Conservation (phyloP, 2,888 invertebrate genomes). For the Aphidius colemani region DNA sequence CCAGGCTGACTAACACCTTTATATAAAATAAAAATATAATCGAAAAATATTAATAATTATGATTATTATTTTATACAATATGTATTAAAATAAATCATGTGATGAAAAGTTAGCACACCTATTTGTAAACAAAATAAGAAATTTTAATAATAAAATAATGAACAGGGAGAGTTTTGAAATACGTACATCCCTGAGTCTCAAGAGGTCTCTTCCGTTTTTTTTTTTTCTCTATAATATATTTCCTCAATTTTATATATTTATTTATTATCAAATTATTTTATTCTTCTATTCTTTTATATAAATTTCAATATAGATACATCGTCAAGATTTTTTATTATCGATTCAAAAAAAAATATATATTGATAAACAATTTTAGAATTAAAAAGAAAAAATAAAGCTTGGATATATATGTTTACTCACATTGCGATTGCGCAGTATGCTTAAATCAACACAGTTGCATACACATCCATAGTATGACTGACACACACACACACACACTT, state of each 20-base stretch:
- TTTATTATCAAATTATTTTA: constrained; percentile 2
- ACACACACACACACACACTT: constrained; percentile 19
- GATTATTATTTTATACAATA: no score
- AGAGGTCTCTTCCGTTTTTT: constrained; percentile 2
- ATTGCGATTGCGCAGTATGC: constrained; percentile 59
- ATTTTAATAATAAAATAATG: no score
- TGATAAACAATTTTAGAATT: constrained; percentile 1
- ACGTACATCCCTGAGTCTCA: no score
- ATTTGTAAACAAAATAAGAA: no score
- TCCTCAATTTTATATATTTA: constrained; percentile 4
- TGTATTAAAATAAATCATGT: no score
- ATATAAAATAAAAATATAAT: no score
- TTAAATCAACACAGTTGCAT: constrained; percentile 50
- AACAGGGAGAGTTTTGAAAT: no score
- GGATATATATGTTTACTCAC: constrained; percentile 45
- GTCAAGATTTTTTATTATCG: neutral
- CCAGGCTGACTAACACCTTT: constrained; percentile 12
- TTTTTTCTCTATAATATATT: neutral
- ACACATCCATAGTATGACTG: constrained; percentile 30
- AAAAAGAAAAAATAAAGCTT: constrained; percentile 9
- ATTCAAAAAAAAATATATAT: neutral
- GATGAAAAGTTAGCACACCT: no score
- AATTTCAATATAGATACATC: neutral
- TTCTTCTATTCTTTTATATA: neutral
- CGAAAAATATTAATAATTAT: no score